Evolutionary conservation across 2,797 vertebrate genomes (phyloP), one percentile per base, ranked within the genome.

Genomic region (Brotula barbata): DNA sequence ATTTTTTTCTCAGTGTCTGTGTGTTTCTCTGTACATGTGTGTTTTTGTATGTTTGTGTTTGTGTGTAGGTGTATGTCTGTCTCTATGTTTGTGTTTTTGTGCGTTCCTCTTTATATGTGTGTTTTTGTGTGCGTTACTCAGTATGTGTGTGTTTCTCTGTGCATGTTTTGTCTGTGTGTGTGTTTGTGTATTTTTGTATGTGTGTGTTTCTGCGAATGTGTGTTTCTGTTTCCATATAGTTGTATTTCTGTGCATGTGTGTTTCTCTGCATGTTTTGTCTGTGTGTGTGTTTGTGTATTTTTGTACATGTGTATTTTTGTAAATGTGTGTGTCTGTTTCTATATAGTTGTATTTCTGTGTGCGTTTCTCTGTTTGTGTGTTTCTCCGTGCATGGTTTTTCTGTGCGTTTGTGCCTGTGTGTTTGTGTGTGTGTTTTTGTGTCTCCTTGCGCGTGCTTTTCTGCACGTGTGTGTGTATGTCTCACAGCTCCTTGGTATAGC

Each of bases 401-500:
- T 5, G 0, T 10, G 31, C 36, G 5, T 17, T 1, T 22, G 0
- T 10, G 31, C 36, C 3, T 17, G 1, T 22, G 6, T 47, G 33
- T 34, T 1, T 40, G 45, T 28, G 14, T 43, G 23, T 20, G 17
- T 19, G 45, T 22, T 5, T 42, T 13, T 37, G 12, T 46, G 14
- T 21, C 16, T 53, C 31, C 33, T 50, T 60, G 39, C 21, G 51
- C 57, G 47, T 37, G 37, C 48, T 28, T 49, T 25, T 58, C 36
- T 8, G 48, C 48, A 1, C 21, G 25, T 28, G 25, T 28, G 25
- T 28, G 25, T 28, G 25, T 28, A 8, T 28, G 4, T 78, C 91
- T 89, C 59, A 93, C 93, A 53, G 92, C 91, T 31, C 91, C 92
- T 81, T 93, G 93, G 87, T 93, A 93, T 8, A 93, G 80, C 64